Percentiles rank a stretch among this genome's conserved stretches.
phyloP scores from a whole-genome alignment of 2,113 vertebrate species.

The Odobenus rosmarus region DNA sequence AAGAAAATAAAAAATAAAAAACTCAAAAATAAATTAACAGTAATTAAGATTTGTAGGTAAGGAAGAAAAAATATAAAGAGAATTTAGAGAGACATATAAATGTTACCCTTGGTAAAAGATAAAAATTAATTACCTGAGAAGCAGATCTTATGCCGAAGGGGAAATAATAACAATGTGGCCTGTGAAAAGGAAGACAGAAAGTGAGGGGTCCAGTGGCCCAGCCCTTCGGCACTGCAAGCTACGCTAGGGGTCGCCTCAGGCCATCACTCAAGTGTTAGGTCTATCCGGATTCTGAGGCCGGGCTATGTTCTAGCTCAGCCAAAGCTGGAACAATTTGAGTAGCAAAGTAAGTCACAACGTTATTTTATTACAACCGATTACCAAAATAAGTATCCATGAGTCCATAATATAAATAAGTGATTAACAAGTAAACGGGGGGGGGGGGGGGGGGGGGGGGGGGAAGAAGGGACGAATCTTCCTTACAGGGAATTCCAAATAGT shows the following conservation, averaged over 20 bases:
- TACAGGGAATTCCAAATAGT: not conserved
- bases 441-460: too few species aligned
- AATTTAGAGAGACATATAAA: not conserved
- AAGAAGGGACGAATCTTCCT: not conserved
- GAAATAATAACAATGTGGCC: not conserved
- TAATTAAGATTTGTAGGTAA: slow-evolving; percentile 10
- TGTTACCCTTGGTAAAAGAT: not conserved
- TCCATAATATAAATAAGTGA: not conserved
- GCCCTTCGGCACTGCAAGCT: too few species aligned
- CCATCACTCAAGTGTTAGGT: fast-evolving
- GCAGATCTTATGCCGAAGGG: not conserved
- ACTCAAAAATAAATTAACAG: not conserved
- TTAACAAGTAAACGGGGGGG: not conserved
- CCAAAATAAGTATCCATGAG: not conserved
- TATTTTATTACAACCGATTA: not conserved
- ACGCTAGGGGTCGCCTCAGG: fast-evolving
- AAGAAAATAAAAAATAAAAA: too few species aligned
- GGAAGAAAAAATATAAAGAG: not conserved
- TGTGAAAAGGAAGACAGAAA: not conserved
- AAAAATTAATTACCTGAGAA: slow-evolving; percentile 29
- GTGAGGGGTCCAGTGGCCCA: not conserved
- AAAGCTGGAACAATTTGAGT: not conserved
- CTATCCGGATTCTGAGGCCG: not conserved
- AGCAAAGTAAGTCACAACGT: not conserved
- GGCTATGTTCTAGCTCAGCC: not conserved